These are phyloP conservation scores for Gerosis bhagava DNA, from an alignment of 2,888 invertebrate genomes.

Conservation along the genomic window DNA sequence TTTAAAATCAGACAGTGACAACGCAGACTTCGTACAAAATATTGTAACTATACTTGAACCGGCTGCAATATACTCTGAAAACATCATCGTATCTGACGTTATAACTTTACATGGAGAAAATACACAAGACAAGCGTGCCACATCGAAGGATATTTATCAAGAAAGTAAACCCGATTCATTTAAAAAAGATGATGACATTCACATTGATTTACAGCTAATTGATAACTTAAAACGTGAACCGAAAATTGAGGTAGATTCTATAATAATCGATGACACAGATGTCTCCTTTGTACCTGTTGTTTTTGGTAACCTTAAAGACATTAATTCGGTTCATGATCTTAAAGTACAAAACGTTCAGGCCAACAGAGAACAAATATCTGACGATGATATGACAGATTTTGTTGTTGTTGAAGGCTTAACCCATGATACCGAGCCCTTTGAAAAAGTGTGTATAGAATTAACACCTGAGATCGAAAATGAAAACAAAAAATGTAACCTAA, in stretches of 20 bases:
- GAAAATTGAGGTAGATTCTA: background rate
- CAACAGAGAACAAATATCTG: conserved; percentile 2
- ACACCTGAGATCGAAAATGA: background rate
- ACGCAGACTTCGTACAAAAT: too few relatives aligned
- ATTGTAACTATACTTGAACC: too few relatives aligned
- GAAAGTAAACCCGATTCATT: background rate
- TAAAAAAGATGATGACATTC: background rate
- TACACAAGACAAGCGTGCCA: too few relatives aligned
- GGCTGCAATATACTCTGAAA: too few relatives aligned
- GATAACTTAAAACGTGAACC: background rate
- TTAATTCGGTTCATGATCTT: conserved; percentile 13
- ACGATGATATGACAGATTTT: conserved; percentile 12
- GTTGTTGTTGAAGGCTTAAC: conserved; percentile 10
- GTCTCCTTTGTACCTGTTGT: conserved; percentile 54
- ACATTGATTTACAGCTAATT: too few relatives aligned
- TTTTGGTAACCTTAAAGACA: conserved; percentile 49
- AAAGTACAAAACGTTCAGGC: too few relatives aligned
- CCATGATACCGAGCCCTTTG: conserved; percentile 11
- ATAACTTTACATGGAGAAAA: background rate
- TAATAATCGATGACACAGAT: conserved; percentile 43
- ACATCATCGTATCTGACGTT: background rate
- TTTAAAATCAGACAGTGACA: too few relatives aligned
- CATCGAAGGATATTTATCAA: too few relatives aligned
- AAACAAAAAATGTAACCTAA: conserved; percentile 8
- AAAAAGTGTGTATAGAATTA: background rate